Evolutionary conservation across 2,888 invertebrate species (phyloP), one percentile per base, ranked within the genome.

Genomic region (Erpobdella octoculata): DNA sequence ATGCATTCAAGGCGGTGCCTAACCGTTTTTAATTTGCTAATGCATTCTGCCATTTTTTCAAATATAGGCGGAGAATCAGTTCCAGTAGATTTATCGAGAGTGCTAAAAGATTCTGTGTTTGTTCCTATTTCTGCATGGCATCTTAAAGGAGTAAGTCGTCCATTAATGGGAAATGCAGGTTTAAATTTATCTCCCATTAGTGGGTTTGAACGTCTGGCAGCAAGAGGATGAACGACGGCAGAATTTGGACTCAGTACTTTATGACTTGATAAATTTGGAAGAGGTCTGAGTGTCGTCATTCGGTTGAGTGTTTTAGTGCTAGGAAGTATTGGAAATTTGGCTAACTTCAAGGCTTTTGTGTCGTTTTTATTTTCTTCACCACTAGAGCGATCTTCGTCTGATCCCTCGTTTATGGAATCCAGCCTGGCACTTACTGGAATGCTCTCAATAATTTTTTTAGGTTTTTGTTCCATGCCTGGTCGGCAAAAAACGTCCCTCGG

Each of bases 41-140:
- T 82, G 73, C 82, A 82, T 18, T 79, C 79, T 0, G 80, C 79
- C 76, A 82, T 80, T 75, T 78, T 79, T 15, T 79, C 80, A 31
- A 79, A 79, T 1, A 79, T 70, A 1, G 71, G 41, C 33, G 73
- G 25, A 5, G 75, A 58, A n/a, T 70, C 70, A 6, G 77, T 77
- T 33, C 70, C 73, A 35, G 72, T 59, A 28, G 74, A 66, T 66
- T 75, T 75, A 37, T 77, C 76, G 31, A 66, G 71, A 21, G 35
- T 69, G 12, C 72, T 70, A 2, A 73, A 71, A 2, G 64, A 36
- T 18, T 33, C 58, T 2, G 76, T 76, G 65, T 75, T 76, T 12
- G 75, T 76, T 21, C 74, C 75, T n/a, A 65, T 72, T 53, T 77
- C 77, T 9, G 74, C 73, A 41, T 71, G 71, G 36, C 71, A 72